Conservation (phyloP, 2,888 invertebrate genomes). For the Dryocosmus kuriphilus region DNA sequence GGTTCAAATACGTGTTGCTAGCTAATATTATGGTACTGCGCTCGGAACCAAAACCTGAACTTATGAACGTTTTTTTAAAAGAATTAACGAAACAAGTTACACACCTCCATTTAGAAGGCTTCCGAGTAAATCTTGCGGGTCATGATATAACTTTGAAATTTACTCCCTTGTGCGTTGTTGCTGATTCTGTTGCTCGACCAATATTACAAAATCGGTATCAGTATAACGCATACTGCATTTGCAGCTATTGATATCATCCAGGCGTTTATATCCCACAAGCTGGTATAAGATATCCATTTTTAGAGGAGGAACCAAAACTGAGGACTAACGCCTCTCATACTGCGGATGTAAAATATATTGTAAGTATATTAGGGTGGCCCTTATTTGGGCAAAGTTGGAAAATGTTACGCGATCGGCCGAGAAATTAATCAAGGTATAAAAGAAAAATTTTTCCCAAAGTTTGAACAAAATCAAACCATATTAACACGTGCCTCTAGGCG, state of each 20-base stretch:
- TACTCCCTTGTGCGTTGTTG: conserved; percentile 21
- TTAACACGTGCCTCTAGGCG: too few relatives aligned
- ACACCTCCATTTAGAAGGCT: background rate
- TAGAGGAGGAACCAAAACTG: background rate
- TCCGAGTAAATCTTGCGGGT: too few relatives aligned
- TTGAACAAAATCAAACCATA: too few relatives aligned
- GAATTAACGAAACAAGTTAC: background rate
- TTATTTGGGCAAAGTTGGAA: too few relatives aligned
- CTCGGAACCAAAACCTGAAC: conserved; percentile 3
- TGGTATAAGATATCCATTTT: conserved; percentile 40
- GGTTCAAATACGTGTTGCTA: conserved; percentile 1
- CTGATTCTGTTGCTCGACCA: background rate
- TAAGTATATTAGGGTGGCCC: too few relatives aligned
- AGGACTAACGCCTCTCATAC: conserved; percentile 27
- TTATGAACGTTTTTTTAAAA: conserved; percentile 7
- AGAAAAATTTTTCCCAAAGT: too few relatives aligned
- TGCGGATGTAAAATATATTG: background rate
- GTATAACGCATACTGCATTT: conserved; percentile 45
- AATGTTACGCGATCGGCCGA: too few relatives aligned
- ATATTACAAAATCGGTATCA: conserved; percentile 35
- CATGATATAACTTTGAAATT: too few relatives aligned
- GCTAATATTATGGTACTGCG: background rate
- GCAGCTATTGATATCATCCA: conserved; percentile 45
- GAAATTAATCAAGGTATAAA: too few relatives aligned
- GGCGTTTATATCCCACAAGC: background rate